Conservation (phyloP, 2,888 invertebrate genomes). For the Drosophila silvestris region DNA sequence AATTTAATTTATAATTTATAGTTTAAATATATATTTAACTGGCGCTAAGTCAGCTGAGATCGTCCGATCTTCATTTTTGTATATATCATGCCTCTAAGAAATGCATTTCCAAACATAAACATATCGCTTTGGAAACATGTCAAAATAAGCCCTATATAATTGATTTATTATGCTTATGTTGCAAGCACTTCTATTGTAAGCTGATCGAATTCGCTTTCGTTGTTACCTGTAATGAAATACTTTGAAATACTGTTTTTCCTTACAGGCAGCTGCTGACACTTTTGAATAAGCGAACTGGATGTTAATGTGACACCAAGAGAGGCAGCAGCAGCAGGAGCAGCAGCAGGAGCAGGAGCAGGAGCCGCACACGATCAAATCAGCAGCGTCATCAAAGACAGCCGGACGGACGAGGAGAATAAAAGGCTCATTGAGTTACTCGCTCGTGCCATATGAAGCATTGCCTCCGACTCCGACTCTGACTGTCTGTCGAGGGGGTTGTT, state of each 20-base stretch:
- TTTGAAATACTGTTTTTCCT: constrained; percentile 16
- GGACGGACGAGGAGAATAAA: constrained; percentile 39
- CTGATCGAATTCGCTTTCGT: background rate
- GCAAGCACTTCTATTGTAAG: background rate
- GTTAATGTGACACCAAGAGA: constrained; percentile 36
- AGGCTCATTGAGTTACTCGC: constrained; percentile 29
- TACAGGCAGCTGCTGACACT: constrained; percentile 60
- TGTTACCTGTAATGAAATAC: constrained; percentile 41
- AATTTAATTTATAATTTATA: background rate
- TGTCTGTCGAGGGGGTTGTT: constrained; percentile 56
- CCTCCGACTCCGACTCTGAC: constrained; percentile 9
- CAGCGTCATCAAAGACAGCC: constrained; percentile 30
- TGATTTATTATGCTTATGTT: background rate
- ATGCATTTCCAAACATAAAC: background rate
- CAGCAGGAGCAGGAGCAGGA: constrained; percentile 12
- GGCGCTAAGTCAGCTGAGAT: background rate
- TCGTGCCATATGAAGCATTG: constrained; percentile 63
- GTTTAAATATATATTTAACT: background rate
- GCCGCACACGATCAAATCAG: constrained; percentile 58
- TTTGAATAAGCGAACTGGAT: constrained; percentile 19
- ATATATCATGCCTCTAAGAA: background rate
- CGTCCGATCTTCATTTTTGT: background rate
- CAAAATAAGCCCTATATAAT: background rate
- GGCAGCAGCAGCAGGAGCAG: background rate
- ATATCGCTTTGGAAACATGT: background rate